phyloP scores from a whole-genome alignment of 2,113 vertebrate species.

The Rhineura floridana region DNA sequence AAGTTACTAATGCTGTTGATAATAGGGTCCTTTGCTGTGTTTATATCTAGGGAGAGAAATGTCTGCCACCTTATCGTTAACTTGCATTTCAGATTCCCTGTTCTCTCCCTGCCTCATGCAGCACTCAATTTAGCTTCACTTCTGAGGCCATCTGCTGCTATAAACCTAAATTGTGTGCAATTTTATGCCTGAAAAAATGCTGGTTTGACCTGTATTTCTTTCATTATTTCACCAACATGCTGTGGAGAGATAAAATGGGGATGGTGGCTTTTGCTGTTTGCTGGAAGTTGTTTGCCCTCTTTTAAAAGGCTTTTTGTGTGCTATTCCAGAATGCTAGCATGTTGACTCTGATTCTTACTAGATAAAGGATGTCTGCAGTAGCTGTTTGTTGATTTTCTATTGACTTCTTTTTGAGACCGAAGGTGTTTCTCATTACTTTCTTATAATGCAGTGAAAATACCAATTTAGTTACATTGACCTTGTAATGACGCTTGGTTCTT shows the following conservation, averaged over 20 bases:
- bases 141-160: constrained; percentile 30
- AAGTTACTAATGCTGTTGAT: neutral
- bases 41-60: constrained; percentile 28
- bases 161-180: constrained; percentile 50
- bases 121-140: constrained; percentile 38
- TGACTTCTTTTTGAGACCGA: constrained; percentile 51
- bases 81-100: constrained; percentile 13
- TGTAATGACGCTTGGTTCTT: constrained; percentile 51
- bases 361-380: constrained; percentile 23
- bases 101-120: constrained; percentile 10
- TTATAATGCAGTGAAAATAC: constrained; percentile 38
- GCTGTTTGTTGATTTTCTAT: constrained; percentile 35
- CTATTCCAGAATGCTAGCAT: neutral
- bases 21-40: neutral
- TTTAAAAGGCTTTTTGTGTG: constrained; percentile 6
- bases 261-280: constrained; percentile 25
- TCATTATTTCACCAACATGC: constrained; percentile 45
- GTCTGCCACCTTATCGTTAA: constrained; percentile 4
- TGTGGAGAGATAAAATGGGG: constrained; percentile 36
- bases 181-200: constrained; percentile 54
- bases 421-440: constrained; percentile 56
- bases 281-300: constrained; percentile 27
- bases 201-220: constrained; percentile 21
- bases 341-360: neutral
- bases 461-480: constrained; percentile 48